These are phyloP conservation scores for Quadroppia sp. DNA, from an alignment of 2,888 invertebrate genomes.

Conservation along the genomic window DNA sequence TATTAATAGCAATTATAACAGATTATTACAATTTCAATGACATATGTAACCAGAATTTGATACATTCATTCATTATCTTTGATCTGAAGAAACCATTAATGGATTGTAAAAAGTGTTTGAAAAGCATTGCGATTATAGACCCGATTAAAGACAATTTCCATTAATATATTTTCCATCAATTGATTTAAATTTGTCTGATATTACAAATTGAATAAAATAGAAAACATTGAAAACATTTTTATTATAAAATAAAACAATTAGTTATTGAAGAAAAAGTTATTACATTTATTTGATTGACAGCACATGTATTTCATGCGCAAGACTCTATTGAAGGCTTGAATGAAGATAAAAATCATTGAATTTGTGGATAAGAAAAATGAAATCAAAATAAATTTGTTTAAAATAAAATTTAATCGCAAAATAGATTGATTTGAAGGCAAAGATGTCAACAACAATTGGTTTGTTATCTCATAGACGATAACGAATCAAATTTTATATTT, in stretches of 20 bases:
- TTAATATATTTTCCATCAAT: neutral
- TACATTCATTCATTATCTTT: neutral
- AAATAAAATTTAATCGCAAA: constrained; percentile 2
- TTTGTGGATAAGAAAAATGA: constrained; percentile 7
- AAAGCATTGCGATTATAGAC: neutral
- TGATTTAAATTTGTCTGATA: neutral
- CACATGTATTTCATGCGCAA: constrained; percentile 6
- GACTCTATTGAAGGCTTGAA: neutral
- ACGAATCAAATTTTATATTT: constrained; percentile 8
- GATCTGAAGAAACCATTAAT: neutral
- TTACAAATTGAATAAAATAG: neutral
- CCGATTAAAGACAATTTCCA: neutral
- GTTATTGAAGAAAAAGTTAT: neutral
- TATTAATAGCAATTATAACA: neutral
- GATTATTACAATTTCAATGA: constrained; percentile 1
- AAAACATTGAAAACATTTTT: neutral
- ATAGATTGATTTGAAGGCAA: neutral
- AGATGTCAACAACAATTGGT: constrained; percentile 16
- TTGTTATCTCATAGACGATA: neutral
- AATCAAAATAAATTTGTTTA: constrained; percentile 17
- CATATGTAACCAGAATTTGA: constrained; percentile 29
- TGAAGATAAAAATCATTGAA: neutral
- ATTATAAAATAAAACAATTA: neutral
- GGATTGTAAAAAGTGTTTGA: neutral
- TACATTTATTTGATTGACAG: neutral